Evolutionary conservation across 2,113 vertebrate genomes (phyloP).

Genomic region (Penelope pileata): DNA sequence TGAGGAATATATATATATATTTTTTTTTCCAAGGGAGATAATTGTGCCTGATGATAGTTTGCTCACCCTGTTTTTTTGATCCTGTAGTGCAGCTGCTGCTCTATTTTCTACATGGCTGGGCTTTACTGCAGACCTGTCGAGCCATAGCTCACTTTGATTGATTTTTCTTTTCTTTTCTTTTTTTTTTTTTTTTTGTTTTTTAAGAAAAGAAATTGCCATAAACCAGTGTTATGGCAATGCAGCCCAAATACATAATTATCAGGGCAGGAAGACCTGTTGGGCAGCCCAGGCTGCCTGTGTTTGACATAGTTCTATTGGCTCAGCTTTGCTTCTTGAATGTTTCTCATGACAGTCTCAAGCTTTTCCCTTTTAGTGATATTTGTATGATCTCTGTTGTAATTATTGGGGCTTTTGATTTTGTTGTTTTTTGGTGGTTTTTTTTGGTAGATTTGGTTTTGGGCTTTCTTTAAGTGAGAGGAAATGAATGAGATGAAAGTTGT

Average conservation of each 20-base stretch:
- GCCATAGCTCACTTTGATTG: conserved; percentile 84
- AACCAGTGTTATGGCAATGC: conserved; percentile 19
- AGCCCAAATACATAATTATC: conserved; percentile 48
- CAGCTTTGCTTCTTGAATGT: neutral
- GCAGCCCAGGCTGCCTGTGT: neutral
- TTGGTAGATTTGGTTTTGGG: neutral
- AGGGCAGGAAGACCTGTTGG: neutral
- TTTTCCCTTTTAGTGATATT: neutral
- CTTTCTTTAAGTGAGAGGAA: neutral
- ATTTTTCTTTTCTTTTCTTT: conserved; percentile 67
- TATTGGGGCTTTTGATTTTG: neutral
- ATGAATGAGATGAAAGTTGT: neutral
- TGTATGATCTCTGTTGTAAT: neutral
- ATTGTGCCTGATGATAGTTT: conserved; percentile 74
- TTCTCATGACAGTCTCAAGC: neutral
- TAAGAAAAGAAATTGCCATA: conserved; percentile 59
- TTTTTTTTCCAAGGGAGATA: conserved; percentile 62
- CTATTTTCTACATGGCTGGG: conserved; percentile 92
- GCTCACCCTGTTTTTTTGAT: conserved; percentile 68
- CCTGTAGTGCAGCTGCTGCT: conserved; percentile 76
- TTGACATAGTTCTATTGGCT: neutral
- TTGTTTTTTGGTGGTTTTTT: too few relatives aligned
- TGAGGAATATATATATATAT: neutral
- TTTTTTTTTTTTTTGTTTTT: conserved; percentile 62
- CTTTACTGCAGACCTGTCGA: conserved; percentile 84